Evolutionary conservation across 2,888 invertebrate species (phyloP).

Genomic region (Nemotelus nigrinus): DNA sequence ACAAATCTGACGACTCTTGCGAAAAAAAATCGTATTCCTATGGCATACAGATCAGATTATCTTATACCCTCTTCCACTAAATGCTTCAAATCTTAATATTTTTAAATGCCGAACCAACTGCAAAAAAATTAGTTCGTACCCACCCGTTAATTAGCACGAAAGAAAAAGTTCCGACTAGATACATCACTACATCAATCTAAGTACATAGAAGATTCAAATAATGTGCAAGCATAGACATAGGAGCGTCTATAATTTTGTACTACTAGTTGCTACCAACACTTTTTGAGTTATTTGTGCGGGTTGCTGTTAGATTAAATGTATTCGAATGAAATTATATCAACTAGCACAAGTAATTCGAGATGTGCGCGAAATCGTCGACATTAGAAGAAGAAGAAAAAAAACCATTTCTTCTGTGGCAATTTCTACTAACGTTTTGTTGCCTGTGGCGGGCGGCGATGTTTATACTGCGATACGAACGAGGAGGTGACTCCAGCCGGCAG

Average conservation of each 20-base stretch:
- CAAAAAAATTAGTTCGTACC: neutral
- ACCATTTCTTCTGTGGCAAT: no score
- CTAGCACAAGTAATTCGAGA: conserved; percentile 18
- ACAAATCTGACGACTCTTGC: no score
- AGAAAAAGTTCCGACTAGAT: neutral
- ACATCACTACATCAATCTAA: neutral
- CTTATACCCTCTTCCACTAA: no score
- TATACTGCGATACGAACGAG: no score
- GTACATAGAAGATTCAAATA: neutral
- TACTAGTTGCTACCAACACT: neutral
- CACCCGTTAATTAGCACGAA: conserved; percentile 15
- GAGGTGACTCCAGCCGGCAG: no score
- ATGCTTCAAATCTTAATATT: no score
- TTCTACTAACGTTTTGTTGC: no score
- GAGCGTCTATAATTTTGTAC: neutral
- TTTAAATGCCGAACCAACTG: neutral
- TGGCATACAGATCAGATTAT: no score
- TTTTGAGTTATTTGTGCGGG: neutral
- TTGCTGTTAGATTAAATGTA: neutral
- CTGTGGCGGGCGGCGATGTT: no score
- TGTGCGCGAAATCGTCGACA: conserved; percentile 8
- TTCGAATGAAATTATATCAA: conserved; percentile 21
- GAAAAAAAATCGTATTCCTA: no score
- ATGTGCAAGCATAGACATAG: neutral
- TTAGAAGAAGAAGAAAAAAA: no score